A percentile compares a stretch with the other conserved stretches of the same genome.
Conservation (phyloP, 2,113 vertebrate genomes). For the Syngnathus scovelli region DNA sequence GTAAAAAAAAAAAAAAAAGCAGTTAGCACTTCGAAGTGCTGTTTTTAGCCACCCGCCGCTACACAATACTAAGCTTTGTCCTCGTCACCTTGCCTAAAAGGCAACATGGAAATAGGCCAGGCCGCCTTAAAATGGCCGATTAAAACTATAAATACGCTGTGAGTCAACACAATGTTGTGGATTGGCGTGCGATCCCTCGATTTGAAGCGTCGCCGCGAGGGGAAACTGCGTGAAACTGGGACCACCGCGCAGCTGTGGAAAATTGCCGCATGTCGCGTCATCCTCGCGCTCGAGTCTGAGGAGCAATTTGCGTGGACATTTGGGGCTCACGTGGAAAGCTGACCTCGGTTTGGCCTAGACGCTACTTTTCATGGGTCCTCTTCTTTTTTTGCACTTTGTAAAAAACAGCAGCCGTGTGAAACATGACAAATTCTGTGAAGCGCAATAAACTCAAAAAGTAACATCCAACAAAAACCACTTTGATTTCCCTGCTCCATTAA, state of each 20-base stretch:
- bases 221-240: neutral
- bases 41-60: neutral
- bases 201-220: neutral
- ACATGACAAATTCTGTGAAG: neutral
- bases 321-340: neutral
- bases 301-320: neutral
- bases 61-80: constrained; percentile 1
- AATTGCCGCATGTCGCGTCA: neutral
- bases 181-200: neutral
- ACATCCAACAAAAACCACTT: neutral
- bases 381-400: neutral
- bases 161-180: constrained; percentile 4
- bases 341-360: neutral
- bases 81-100: constrained; percentile 2
- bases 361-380: neutral
- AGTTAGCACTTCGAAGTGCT: neutral
- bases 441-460: neutral
- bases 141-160: constrained; percentile 3
- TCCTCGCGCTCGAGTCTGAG: neutral
- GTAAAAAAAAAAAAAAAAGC: too few species aligned
- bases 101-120: neutral
- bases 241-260: constrained; percentile 1
- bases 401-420: neutral
- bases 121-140: constrained; percentile 3
- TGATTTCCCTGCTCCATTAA: neutral